Evolutionary conservation across 2,797 vertebrate species (phyloP).

Genomic region (Acanthurus tractus): DNA sequence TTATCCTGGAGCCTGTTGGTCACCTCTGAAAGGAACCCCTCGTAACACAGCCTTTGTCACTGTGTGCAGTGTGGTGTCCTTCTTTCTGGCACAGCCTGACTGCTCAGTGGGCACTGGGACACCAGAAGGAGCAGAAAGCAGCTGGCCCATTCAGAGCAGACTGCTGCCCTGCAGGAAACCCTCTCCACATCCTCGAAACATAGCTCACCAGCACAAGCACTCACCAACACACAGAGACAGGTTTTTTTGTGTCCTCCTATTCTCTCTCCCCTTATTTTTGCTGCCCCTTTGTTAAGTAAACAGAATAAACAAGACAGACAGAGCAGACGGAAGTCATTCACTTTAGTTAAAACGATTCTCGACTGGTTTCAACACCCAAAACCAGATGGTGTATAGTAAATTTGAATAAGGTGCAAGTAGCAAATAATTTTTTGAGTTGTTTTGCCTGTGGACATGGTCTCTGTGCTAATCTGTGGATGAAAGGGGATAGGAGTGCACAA

Average conservation of each 20-base stretch:
- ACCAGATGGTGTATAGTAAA: neutral
- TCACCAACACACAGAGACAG: constrained; percentile 62
- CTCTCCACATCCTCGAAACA: constrained; percentile 65
- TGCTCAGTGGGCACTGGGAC: constrained; percentile 61
- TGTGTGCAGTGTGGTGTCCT: constrained; percentile 46
- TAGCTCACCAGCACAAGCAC: constrained; percentile 56
- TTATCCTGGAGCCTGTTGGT: constrained; percentile 65
- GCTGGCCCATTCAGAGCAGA: constrained; percentile 82
- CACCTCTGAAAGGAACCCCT: constrained; percentile 68
- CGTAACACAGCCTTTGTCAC: constrained; percentile 65
- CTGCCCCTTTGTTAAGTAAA: constrained; percentile 57
- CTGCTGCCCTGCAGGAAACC: constrained; percentile 76
- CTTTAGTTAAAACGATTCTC: constrained; percentile 38
- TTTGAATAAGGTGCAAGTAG: constrained; percentile 25
- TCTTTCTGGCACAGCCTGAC: constrained; percentile 62
- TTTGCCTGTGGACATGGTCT: constrained; percentile 1
- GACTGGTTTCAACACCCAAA: constrained; percentile 6
- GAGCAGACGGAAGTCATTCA: constrained; percentile 7
- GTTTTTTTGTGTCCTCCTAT: constrained; percentile 56
- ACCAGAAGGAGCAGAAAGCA: constrained; percentile 72
- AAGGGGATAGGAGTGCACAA: constrained; percentile 29
- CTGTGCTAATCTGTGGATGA: constrained; percentile 2
- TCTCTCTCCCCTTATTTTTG: constrained; percentile 34
- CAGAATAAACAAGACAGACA: constrained; percentile 39
- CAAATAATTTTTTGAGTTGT: neutral